Base-by-base conservation (phyloP, 2,888 invertebrate species). In the Drosophila quinaria region DNA sequence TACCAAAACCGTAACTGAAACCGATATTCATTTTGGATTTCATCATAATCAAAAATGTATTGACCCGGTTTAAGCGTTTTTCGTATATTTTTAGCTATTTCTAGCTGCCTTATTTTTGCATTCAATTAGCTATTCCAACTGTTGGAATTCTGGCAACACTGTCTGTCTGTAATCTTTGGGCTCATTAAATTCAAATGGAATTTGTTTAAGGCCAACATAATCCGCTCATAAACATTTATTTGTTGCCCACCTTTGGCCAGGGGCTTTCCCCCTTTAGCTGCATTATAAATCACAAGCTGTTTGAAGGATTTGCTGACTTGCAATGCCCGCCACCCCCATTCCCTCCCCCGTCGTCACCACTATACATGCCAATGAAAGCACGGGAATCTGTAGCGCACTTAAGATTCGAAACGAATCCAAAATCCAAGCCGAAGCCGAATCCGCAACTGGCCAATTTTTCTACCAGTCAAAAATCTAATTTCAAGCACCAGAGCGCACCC, bases 171-270 rank as follows among this genome's bases (percentile, higher is more conserved):
- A 81, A 82, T 84, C 83, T 84, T 77, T 63, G 80, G 78, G 85
- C 84, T 89, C 84, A 88, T 90, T 90, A 86, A 89, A 85, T 81
- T 81, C 82, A 55, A 89, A 82, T 83, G 74, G 80, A 83, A 89
- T 87, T 87, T 70, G 68, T 73, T 60, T 71, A 71, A 83, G 76
- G 70, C 84, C 74, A 80, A 79, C 73, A 65, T 90, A 90, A 90
- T 91, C 90, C 90, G 81, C 90, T 87, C 90, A 82, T 91, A 91
- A 91, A 90, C 89, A 91, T 81, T 61, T 74, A 66, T 67, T 63
- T 75, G 76, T 54, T 64, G 74, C 73, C 63, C 52, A 70, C 72
- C 66, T 64, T 39, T 15, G 42, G n/a, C 39, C 19, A 8, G 31
- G 9, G 33, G 2, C 54, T 44, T 25, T 22, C 39, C 17, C 31